phyloP scores from a whole-genome alignment of 2,113 vertebrate species.

The Seriola dumerili region DNA sequence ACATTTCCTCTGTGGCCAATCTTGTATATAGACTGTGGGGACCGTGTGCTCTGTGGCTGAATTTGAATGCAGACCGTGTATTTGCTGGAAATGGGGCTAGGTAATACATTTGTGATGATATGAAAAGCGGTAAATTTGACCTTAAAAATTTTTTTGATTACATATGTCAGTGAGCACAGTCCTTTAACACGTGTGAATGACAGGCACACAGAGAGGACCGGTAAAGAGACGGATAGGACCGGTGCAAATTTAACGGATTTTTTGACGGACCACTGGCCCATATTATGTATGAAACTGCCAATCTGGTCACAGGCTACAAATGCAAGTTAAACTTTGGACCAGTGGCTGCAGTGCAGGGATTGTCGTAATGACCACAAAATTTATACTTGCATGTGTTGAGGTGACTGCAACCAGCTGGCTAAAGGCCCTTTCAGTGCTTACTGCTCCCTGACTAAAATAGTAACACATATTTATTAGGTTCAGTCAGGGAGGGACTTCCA shows the following conservation, averaged over 20 bases:
- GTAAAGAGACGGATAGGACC: no score
- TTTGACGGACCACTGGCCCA: no score
- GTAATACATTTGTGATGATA: background rate
- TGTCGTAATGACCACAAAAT: background rate
- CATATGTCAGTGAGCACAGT: no score
- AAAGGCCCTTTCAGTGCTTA: conserved; percentile 1
- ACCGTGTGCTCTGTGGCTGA: background rate
- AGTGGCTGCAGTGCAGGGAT: background rate
- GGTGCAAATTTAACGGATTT: no score
- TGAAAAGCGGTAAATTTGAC: background rate
- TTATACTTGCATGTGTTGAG: background rate
- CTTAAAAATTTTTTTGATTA: no score
- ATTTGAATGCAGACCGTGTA: background rate
- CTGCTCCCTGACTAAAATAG: background rate
- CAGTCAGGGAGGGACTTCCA: background rate
- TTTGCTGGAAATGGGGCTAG: background rate
- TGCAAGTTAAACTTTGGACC: background rate
- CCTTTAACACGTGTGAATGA: no score
- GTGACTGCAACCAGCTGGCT: background rate
- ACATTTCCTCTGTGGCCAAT: background rate
- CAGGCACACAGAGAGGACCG: no score
- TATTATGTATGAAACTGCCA: no score
- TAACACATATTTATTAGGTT: conserved; percentile 4
- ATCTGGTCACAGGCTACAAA: background rate
- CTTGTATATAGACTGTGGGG: background rate